Evolutionary conservation across 2,797 vertebrate genomes (phyloP).

Genomic region (Girardinus metallicus): DNA sequence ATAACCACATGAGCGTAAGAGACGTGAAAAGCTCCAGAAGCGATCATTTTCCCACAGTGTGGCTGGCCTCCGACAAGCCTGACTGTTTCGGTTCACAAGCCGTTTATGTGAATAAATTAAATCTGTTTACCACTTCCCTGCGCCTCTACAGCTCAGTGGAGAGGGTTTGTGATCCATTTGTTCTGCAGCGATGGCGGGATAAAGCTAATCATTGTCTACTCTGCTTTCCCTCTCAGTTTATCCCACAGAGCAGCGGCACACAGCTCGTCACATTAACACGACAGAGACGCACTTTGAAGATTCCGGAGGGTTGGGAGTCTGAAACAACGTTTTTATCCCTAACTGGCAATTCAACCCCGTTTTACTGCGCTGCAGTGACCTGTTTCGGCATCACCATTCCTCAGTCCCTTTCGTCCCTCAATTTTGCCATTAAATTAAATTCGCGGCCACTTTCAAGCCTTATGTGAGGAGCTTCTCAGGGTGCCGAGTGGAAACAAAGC

Average conservation of each 20-base stretch:
- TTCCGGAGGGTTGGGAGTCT: constrained; percentile 30
- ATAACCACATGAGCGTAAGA: constrained; percentile 9
- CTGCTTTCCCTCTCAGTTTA: constrained; percentile 52
- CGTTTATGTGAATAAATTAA: constrained; percentile 73
- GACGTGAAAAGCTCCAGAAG: constrained; percentile 25
- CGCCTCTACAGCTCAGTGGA: constrained; percentile 60
- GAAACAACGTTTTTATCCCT: constrained; percentile 55
- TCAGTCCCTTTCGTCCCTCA: constrained; percentile 18
- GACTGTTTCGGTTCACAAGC: constrained; percentile 64
- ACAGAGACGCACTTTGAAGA: constrained; percentile 57
- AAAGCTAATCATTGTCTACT: constrained; percentile 74
- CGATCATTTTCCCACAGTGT: constrained; percentile 27
- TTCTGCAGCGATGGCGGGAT: constrained; percentile 73
- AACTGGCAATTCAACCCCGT: constrained; percentile 35
- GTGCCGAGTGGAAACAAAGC: constrained; percentile 57
- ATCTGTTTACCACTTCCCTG: constrained; percentile 65
- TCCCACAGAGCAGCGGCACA: constrained; percentile 58
- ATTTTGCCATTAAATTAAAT: constrained; percentile 62
- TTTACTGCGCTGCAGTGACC: constrained; percentile 24
- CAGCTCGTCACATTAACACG: constrained; percentile 54
- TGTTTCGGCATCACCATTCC: constrained; percentile 38
- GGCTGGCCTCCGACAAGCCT: constrained; percentile 39
- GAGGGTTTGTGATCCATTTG: constrained; percentile 72
- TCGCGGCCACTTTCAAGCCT: constrained; percentile 47
- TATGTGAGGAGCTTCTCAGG: constrained; percentile 54